These are phyloP conservation scores for Sycobia sp. DNA, from an alignment of 1,140 invertebrate species.

Conservation along the genomic window DNA sequence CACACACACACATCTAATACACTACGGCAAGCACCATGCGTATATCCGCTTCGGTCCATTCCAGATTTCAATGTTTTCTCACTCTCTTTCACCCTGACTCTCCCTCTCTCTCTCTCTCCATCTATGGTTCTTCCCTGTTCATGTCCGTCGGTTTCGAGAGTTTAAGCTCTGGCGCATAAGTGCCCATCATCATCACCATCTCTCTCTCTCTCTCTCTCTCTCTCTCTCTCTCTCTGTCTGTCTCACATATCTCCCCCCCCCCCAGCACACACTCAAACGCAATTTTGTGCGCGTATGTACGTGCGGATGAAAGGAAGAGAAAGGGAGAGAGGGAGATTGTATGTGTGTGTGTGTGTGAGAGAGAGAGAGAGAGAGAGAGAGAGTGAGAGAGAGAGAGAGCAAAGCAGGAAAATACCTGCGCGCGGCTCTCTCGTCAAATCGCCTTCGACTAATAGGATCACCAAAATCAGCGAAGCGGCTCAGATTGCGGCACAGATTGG, in stretches of 20 bases:
- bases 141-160: not conserved
- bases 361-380: slow-evolving; percentile 7
- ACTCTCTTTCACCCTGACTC: not conserved
- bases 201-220: slow-evolving; percentile 23
- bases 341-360: too few relatives aligned
- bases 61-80: not conserved
- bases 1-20: too few relatives aligned
- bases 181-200: not conserved
- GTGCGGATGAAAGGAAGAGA: slow-evolving; percentile 6
- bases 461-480: slow-evolving; percentile 52
- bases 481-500: slow-evolving; percentile 53
- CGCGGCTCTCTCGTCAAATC: slow-evolving; percentile 46
- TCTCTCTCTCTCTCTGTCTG: slow-evolving; percentile 30
- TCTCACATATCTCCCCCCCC: too few relatives aligned
- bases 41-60: too few relatives aligned
- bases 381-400: too few relatives aligned
- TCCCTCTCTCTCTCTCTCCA: too few relatives aligned
- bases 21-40: too few relatives aligned
- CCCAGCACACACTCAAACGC: too few relatives aligned
- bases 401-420: slow-evolving; percentile 45
- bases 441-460: slow-evolving; percentile 58
- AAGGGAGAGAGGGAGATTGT: too few relatives aligned
- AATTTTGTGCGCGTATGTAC: slow-evolving; percentile 17
- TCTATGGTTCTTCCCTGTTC: too few relatives aligned
- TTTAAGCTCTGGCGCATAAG: slow-evolving; percentile 1